These are phyloP conservation scores for Acromyrmex heyeri DNA, from an alignment of 1,140 invertebrate species.

Conservation along the genomic window DNA sequence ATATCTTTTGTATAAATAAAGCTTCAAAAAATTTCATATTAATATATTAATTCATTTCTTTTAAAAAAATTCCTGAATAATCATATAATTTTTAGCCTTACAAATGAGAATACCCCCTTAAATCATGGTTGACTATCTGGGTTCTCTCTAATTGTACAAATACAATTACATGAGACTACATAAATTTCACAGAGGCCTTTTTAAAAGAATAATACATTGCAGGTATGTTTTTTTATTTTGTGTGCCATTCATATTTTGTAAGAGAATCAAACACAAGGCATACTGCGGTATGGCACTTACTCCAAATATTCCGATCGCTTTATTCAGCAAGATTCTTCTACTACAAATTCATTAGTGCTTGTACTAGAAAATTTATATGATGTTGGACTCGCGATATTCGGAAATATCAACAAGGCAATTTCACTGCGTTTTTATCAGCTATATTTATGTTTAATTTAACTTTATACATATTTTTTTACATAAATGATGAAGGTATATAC, in stretches of 20 bases:
- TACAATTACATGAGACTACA: slow-evolving; percentile 96
- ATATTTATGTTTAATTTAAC: slow-evolving; percentile 95
- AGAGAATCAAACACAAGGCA: slow-evolving; percentile 80
- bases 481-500: slow-evolving; percentile 93
- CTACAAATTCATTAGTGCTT: slow-evolving; percentile 84
- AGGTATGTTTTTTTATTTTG: slow-evolving; percentile 72
- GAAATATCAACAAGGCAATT: slow-evolving; percentile 91
- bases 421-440: slow-evolving; percentile 93
- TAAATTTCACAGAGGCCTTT: slow-evolving; percentile 88
- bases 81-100: too few relatives aligned
- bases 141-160: slow-evolving; percentile 92
- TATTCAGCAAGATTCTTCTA: slow-evolving; percentile 82
- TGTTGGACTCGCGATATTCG: slow-evolving; percentile 90
- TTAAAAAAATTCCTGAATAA: too few relatives aligned
- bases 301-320: slow-evolving; percentile 74
- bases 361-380: slow-evolving; percentile 92
- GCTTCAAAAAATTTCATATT: too few relatives aligned
- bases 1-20: too few relatives aligned
- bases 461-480: slow-evolving; percentile 94
- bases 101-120: too few relatives aligned
- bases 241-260: slow-evolving; percentile 62
- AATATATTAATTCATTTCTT: too few relatives aligned
- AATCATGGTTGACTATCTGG: too few relatives aligned
- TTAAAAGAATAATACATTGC: slow-evolving; percentile 74
- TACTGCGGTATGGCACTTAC: slow-evolving; percentile 77